Base-by-base conservation (phyloP, 2,113 vertebrate species). In the Gorsachius goisagi region DNA sequence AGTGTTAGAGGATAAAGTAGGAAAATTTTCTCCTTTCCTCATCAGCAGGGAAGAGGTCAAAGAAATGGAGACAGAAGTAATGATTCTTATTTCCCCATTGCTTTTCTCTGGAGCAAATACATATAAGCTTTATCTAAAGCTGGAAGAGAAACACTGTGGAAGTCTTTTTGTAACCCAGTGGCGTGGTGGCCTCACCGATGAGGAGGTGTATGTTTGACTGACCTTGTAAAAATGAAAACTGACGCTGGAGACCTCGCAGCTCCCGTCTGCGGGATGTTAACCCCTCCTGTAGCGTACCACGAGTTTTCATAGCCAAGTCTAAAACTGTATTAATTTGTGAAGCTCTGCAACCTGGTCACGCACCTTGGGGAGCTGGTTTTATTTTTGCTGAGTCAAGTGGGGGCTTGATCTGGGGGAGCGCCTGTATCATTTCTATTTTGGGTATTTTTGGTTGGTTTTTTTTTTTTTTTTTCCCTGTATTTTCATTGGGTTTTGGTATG, bases 401-500 rank as follows among this genome's bases (percentile, higher is more conserved):
- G 9, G 21, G 11, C 18, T 80, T 1, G 5, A 2, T 16, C 6
- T 17, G 7, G 18, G 20, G 63, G 14, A 63, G 33, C 44, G 37
- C 18, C 3, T 8, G 21, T 37, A 3, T 50, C 45, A 10, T 21
- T 49, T 22, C 20, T 19, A 3, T 9, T 89, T 82, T 13, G 24
- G 64, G 18, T 16, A 0, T 22, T 22, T 47, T 67, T 23, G 21
- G 11, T 5, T 14, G 41, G 41, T 6, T 44, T 19, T 45, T 60
- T 15, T 60, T 27, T n/a, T n/a, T n/a, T n/a, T n/a, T n/a, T n/a
- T n/a, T n/a, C n/a, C n/a, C 23, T 21, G 11, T 15, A 20, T 83
- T 37, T 15, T 30, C 0, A 0, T 2, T 18, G 56, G 0, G 0
- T 15, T 81, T 39, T n/a, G 39, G 16, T 12, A 9, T 8, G 15